Percentiles rank a stretch among this genome's conserved stretches.
phyloP scores from a whole-genome alignment of 1,140 invertebrate genomes.

The Trigoniulus corallinus region DNA sequence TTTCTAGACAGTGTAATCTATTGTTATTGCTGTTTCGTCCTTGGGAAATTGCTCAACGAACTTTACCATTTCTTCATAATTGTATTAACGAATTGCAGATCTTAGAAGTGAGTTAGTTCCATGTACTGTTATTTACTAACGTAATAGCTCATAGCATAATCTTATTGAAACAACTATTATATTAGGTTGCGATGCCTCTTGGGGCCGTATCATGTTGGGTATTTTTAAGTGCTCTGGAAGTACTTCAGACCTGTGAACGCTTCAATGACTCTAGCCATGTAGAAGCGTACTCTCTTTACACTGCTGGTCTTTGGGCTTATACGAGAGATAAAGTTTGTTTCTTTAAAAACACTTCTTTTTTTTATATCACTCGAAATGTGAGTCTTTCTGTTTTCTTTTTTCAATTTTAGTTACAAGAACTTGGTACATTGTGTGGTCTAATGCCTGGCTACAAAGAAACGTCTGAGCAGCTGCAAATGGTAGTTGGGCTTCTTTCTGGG shows the following conservation, averaged over 20 bases:
- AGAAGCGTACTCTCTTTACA: constrained; percentile 67
- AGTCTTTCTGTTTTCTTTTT: constrained; percentile 2
- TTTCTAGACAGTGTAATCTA: constrained; percentile 78
- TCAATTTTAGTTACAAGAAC: constrained; percentile 45
- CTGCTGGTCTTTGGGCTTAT: constrained; percentile 77
- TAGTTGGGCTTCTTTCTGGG: constrained; percentile 73
- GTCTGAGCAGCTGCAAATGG: constrained; percentile 71
- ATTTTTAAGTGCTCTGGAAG: constrained; percentile 77
- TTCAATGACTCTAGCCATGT: constrained; percentile 44
- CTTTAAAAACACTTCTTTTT: constrained; percentile 8
- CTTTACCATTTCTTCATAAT: constrained; percentile 70
- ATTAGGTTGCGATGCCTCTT: constrained; percentile 38
- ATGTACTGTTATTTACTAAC: not conserved
- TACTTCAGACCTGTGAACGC: constrained; percentile 50
- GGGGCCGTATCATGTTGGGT: constrained; percentile 85
- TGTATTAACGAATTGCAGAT: constrained; percentile 61
- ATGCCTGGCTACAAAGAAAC: constrained; percentile 58
- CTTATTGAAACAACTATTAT: constrained; percentile 1
- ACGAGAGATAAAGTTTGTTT: constrained; percentile 67
- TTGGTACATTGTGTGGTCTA: constrained; percentile 80
- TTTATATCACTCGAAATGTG: constrained; percentile 4
- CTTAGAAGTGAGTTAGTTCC: constrained; percentile 41
- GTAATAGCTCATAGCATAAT: not conserved
- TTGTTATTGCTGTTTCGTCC: constrained; percentile 56
- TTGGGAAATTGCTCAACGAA: constrained; percentile 69